These are phyloP conservation scores for Zaprionus ornatus DNA, from an alignment of 1,140 invertebrate genomes.

Conservation along the genomic window DNA sequence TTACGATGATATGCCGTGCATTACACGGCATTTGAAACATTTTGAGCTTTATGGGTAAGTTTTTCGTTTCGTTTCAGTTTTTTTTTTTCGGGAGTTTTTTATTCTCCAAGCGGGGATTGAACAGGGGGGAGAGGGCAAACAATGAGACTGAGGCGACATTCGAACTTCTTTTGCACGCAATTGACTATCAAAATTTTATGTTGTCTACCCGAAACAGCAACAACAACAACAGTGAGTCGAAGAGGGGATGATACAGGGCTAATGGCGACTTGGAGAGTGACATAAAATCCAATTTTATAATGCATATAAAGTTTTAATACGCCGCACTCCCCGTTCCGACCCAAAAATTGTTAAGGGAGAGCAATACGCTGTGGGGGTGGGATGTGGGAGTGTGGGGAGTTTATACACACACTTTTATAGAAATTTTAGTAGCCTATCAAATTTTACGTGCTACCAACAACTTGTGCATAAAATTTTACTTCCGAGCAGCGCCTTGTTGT, in stretches of 20 bases:
- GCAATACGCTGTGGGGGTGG: background rate
- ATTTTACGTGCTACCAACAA: constrained; percentile 72
- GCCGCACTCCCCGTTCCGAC: constrained; percentile 5
- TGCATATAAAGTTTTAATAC: constrained; percentile 81
- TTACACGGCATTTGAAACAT: constrained; percentile 65
- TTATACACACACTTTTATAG: constrained; percentile 71
- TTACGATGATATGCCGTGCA: constrained; percentile 65
- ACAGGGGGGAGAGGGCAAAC: constrained; percentile 4
- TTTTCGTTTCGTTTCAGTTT: constrained; percentile 22
- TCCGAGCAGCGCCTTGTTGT: constrained; percentile 10
- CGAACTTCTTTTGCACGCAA: constrained; percentile 66
- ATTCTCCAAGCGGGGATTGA: background rate
- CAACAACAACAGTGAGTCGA: background rate
- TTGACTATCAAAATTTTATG: constrained; percentile 76
- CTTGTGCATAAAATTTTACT: constrained; percentile 74
- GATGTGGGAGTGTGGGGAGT: constrained; percentile 22
- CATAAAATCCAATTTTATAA: constrained; percentile 81
- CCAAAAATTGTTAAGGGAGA: constrained; percentile 12
- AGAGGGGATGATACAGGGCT: constrained; percentile 34
- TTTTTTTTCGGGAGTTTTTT: background rate
- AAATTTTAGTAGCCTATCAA: constrained; percentile 79
- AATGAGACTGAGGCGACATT: constrained; percentile 48
- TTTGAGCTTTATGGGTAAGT: constrained; percentile 58
- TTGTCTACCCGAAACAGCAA: constrained; percentile 33
- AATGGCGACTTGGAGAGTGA: constrained; percentile 69